Evolutionary conservation across 2,113 vertebrate species (phyloP).

Genomic region (Pogona vitticeps): DNA sequence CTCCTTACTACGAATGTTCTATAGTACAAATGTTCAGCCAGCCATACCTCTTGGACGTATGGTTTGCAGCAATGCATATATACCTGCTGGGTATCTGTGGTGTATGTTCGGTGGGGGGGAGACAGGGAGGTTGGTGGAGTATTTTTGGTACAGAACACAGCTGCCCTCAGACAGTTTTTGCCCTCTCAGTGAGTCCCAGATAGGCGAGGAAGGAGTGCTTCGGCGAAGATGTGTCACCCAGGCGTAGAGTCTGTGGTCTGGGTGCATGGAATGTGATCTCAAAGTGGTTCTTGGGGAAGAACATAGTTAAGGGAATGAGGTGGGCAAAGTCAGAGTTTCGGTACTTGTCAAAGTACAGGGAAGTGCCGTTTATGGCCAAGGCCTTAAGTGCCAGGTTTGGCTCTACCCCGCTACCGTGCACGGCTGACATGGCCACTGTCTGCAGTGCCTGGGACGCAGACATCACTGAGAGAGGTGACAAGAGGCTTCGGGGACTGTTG

Average conservation of each 20-base stretch:
- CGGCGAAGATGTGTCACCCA: slow-evolving; percentile 80
- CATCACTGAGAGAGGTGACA: slow-evolving; percentile 90
- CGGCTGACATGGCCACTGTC: slow-evolving; percentile 91
- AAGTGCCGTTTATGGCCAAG: slow-evolving; percentile 82
- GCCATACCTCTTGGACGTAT: slow-evolving; percentile 65
- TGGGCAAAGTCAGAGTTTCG: slow-evolving; percentile 93
- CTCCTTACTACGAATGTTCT: slow-evolving; percentile 78
- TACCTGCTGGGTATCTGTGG: slow-evolving; percentile 79
- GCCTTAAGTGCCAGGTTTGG: slow-evolving; percentile 77
- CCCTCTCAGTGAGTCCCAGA: slow-evolving; percentile 94
- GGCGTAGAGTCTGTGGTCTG: slow-evolving; percentile 80
- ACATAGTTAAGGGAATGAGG: slow-evolving; percentile 96
- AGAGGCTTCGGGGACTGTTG: slow-evolving; percentile 82
- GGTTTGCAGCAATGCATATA: slow-evolving; percentile 77
- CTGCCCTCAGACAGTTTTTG: slow-evolving; percentile 90
- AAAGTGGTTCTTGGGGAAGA: slow-evolving; percentile 90
- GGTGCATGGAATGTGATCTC: slow-evolving; percentile 90
- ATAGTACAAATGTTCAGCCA: slow-evolving; percentile 74
- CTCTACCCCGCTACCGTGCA: slow-evolving; percentile 74
- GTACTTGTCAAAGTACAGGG: slow-evolving; percentile 86
- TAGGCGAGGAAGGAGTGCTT: slow-evolving; percentile 99
- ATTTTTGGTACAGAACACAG: slow-evolving; percentile 78
- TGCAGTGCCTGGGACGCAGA: slow-evolving; percentile 96
- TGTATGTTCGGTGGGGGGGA: slow-evolving; percentile 47
- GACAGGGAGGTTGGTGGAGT: not conserved